phyloP scores from a whole-genome alignment of 2,113 vertebrate genomes.

The Microcebus tavaratra region DNA sequence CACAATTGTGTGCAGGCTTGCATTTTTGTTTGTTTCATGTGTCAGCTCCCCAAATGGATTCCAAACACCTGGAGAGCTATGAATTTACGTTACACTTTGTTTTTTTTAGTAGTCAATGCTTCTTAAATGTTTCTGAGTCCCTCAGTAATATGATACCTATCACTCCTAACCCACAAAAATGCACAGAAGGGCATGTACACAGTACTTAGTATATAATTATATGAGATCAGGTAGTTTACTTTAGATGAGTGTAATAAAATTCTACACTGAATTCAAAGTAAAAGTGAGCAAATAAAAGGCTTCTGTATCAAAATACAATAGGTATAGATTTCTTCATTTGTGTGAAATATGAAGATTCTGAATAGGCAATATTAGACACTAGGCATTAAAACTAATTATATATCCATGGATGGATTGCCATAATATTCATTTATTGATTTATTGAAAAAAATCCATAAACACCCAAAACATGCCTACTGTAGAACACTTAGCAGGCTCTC shows the following conservation, averaged over 20 bases:
- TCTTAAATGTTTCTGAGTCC: neutral
- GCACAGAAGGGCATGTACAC: neutral
- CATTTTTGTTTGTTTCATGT: neutral
- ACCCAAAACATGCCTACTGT: neutral
- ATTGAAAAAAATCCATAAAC: neutral
- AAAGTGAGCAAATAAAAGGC: neutral
- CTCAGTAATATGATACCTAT: neutral
- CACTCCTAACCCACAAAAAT: conserved; percentile 5
- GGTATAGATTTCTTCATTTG: neutral
- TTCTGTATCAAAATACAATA: neutral
- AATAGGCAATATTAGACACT: neutral
- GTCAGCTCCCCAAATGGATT: neutral
- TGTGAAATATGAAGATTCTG: neutral
- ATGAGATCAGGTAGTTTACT: neutral
- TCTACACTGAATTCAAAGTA: neutral
- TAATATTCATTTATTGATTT: neutral
- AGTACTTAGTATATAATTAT: neutral
- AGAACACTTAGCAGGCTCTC: neutral
- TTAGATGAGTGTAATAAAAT: neutral
- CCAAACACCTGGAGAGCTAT: neutral
- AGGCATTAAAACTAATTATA: neutral
- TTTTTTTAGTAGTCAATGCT: neutral
- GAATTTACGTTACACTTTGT: neutral
- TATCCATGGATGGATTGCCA: neutral
- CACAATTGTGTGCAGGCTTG: neutral